Evolutionary conservation across 2,113 vertebrate species (phyloP), one percentile per base, ranked within the genome.

Genomic region (Tragelaphus imberbis): DNA sequence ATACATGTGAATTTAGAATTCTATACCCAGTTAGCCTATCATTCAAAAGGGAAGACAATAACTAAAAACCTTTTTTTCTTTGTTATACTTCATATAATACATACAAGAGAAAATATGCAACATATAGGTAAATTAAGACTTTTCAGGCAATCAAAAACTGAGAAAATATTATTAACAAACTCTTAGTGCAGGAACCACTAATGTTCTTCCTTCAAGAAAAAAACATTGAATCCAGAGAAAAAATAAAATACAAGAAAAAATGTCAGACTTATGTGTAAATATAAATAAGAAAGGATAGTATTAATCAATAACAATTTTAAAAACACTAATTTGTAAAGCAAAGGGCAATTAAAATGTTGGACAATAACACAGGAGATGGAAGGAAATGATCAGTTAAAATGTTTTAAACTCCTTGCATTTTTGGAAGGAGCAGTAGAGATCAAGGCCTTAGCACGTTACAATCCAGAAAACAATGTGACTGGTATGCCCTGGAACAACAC

Each of bases 1-100:
- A 91, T 30, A 65, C 2, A 4, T 36, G 1, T 51, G 23, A 81
- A 88, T 4, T 51, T 71, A 95, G 68, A 97, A 51, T 97, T 97
- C 89, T 95, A 97, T 97, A 97, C 95, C 91, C 96, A 97, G 91
- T 82, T 94, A 93, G 93, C 13, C 55, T 97, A 93, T 82, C 98
- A 95, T 40, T 77, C n/a, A 89, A 95, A 15, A 80, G 13, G 65
- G 28, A 90, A 49, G n/a, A 33, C n/a, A n/a, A 90, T 77, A 58
- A n/a, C 59, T 84, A 63, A 90, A 96, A 87, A 19, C 49, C 7
- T 1, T 23, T 92, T 92, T 88, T 81, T 19, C 10, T 84, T 84
- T 81, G 25, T 91, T 88, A 91, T n/a, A 27, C 6, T 91, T 88
- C 27, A 86, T 36, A 21, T 17, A 84, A 59, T 23, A 68, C 30